A percentile compares a stretch with the other conserved stretches of the same genome.
Evolutionary conservation across 2,113 vertebrate genomes (phyloP).

Genomic region (Barbus barbus): DNA sequence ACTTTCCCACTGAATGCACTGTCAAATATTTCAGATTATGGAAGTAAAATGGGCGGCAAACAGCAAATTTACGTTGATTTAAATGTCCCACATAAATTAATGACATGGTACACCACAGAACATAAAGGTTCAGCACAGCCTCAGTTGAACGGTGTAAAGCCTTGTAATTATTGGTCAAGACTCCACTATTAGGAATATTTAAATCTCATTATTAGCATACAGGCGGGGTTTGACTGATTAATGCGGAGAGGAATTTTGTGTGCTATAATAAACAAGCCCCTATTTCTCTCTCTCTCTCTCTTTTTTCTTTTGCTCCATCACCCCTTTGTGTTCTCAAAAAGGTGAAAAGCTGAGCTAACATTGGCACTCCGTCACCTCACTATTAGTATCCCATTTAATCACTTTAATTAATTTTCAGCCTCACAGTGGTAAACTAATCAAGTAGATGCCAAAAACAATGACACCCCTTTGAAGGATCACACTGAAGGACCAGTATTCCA

Average conservation of each 20-base stretch:
- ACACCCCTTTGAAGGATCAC: slow-evolving; percentile 75
- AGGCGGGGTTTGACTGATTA: slow-evolving; percentile 74
- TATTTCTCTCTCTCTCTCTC: slow-evolving; percentile 67
- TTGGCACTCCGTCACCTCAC: slow-evolving; percentile 59
- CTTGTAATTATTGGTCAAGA: background rate
- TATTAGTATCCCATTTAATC: slow-evolving; percentile 82
- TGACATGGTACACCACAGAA: background rate
- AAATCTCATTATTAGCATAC: slow-evolving; percentile 31
- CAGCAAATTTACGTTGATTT: background rate
- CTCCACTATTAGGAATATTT: background rate
- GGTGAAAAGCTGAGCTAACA: slow-evolving; percentile 73
- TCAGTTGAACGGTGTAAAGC: background rate
- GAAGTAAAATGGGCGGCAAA: background rate
- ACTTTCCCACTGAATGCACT: background rate
- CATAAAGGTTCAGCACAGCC: background rate
- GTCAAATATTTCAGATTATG: background rate
- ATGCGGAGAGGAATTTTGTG: slow-evolving; percentile 74
- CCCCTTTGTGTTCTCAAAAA: slow-evolving; percentile 11
- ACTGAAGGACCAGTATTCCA: background rate
- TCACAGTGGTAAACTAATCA: slow-evolving; percentile 88
- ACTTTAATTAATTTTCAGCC: slow-evolving; percentile 85
- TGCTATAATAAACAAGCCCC: slow-evolving; percentile 64
- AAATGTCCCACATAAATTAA: background rate
- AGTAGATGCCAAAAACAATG: slow-evolving; percentile 81
- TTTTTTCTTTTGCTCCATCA: background rate